Base-by-base conservation (phyloP, 2,888 invertebrate species). In the Monoplex corrugatus region DNA sequence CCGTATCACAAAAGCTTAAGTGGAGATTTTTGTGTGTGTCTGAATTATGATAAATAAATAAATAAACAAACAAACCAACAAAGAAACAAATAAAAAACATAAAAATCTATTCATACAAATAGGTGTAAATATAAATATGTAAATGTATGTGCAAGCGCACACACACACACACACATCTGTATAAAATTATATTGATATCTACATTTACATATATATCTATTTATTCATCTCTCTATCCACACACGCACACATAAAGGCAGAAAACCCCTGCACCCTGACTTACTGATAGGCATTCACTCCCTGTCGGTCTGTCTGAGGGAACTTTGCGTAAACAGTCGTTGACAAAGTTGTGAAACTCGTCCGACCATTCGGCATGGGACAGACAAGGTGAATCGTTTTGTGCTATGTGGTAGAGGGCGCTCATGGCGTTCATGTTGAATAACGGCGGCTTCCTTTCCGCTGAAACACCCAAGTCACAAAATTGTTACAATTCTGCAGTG, bases 371-470 rank as follows among this genome's bases (percentile, higher is more conserved):
- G 40, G 95, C 93, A 87, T 94, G 92, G 45, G 95, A 93, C 95
- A 99, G 97, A 84, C 98, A 97, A 86, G 99, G 99, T 86, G 99
- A 98, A 95, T 99, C 99, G 96, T 99, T 99, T 97, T 99, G 99
- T 94, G 99, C 99, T 96, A 99, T 99, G 97, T 99, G 99, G 96
- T 99, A 99, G 94, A 99, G 97, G 93, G 99, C 99, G 94, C 99
- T 99, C 99, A 99, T 99, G 91, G 99, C 99, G 96, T 99, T 99
- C 99, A 99, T 99, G 96, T 99, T 99, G 97, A 99, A 99, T 96
- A 99, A 98, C 23, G 99, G 99, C 57, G 97, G 97, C 96, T 99
- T 99, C 90, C 99, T 97, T 96, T 99, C 99, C 91, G 99, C 99
- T 97, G 95, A 88, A 96, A 94, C 32, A 83, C 19, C 40, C 16